A percentile compares a stretch with the other conserved stretches of the same genome.
phyloP scores from a whole-genome alignment of 2,113 vertebrate genomes.

The Deroptyus accipitrinus region DNA sequence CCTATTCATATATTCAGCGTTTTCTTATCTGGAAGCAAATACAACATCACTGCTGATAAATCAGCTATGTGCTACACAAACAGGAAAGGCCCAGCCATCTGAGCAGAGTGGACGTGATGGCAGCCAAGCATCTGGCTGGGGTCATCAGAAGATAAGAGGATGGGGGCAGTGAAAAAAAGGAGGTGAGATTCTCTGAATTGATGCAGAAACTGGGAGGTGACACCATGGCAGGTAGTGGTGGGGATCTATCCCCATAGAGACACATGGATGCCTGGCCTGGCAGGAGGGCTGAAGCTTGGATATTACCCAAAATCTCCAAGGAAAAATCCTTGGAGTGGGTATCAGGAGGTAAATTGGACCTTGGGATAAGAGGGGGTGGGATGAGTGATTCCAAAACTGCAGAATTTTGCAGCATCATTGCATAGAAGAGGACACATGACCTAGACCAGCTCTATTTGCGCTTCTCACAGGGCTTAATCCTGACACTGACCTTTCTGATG shows the following conservation, averaged over 20 bases:
- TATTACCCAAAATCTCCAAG: not conserved
- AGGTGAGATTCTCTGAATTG: not conserved
- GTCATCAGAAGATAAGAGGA: not conserved
- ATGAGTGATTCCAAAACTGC: not conserved
- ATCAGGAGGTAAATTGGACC: not conserved
- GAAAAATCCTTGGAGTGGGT: not conserved
- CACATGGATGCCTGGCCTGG: accelerated
- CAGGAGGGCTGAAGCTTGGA: not conserved
- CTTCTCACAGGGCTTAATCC: not conserved
- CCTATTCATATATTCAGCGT: not conserved
- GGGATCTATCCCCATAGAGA: accelerated
- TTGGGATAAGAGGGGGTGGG: accelerated
- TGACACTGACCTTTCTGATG: not conserved
- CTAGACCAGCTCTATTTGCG: not conserved
- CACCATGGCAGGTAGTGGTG: not conserved
- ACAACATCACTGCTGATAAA: not conserved
- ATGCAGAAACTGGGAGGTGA: not conserved
- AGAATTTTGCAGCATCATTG: not conserved
- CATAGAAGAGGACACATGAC: not conserved
- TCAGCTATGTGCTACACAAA: not conserved
- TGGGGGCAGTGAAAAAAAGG: not conserved
- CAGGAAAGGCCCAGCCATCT: not conserved
- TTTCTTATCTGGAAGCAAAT: slow-evolving; percentile 44
- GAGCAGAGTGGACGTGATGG: not conserved
- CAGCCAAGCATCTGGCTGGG: not conserved